A percentile compares a stretch with the other conserved stretches of the same genome.
Conservation (phyloP, 2,888 invertebrate species). For the Ypsolopha scabrella region DNA sequence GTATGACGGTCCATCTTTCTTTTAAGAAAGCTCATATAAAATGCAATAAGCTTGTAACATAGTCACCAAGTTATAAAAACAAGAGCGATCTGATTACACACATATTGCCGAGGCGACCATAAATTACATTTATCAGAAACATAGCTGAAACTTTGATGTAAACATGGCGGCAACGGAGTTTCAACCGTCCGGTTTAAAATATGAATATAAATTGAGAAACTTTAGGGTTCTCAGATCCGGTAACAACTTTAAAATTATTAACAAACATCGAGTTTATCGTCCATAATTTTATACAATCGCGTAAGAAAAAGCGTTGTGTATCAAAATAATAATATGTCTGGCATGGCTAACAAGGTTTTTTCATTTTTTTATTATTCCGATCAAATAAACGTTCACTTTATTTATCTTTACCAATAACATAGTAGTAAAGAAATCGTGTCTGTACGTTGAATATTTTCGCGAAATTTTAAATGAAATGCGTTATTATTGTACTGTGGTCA, state of each 20-base stretch:
- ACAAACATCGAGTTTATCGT: constrained; percentile 1
- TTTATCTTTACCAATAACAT: no score
- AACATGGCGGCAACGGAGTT: constrained; percentile 33
- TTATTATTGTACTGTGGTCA: no score
- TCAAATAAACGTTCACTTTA: no score
- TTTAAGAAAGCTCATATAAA: no score
- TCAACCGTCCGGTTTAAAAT: constrained; percentile 51
- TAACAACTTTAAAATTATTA: constrained; percentile 45
- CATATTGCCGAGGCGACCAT: not conserved
- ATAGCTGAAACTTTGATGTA: constrained; percentile 33
- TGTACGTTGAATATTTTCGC: no score
- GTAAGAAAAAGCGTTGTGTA: not conserved
- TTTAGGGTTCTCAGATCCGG: constrained; percentile 50
- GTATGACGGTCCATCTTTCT: no score
- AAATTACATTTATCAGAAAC: not conserved
- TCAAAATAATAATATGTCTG: no score
- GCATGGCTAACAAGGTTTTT: no score
- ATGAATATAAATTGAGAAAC: constrained; percentile 65
- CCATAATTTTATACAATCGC: not conserved
- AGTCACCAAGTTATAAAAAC: not conserved
- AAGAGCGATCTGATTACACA: not conserved
- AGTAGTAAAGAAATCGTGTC: no score
- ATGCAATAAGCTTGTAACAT: no score
- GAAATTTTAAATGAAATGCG: no score
- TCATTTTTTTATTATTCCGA: no score